Evolutionary conservation across 2,113 vertebrate species (phyloP).

Genomic region (Oncorhynchus nerka): DNA sequence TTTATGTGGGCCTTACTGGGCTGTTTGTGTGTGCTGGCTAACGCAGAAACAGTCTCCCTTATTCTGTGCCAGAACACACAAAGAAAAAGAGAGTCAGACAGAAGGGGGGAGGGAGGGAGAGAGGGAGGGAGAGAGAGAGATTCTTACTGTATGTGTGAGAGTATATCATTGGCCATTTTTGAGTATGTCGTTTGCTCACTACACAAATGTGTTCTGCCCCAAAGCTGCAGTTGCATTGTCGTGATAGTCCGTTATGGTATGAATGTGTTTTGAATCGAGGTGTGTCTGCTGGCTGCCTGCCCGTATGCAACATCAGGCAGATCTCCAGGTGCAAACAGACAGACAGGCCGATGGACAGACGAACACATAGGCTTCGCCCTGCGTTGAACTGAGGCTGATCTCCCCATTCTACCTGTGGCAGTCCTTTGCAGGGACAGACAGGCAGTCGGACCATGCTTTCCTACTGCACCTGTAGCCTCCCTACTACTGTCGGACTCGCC

Average conservation of each 20-base stretch:
- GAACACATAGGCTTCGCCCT: not conserved
- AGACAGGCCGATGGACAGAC: not conserved
- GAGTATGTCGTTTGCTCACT: not conserved
- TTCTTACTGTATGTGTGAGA: not conserved
- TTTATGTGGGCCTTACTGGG: slow-evolving; percentile 38
- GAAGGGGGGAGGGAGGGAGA: not conserved
- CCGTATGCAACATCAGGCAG: not conserved
- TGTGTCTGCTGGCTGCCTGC: not conserved
- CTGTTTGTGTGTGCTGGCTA: slow-evolving; percentile 34
- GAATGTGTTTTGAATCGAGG: not conserved
- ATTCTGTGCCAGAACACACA: slow-evolving; percentile 42
- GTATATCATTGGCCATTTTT: slow-evolving; percentile 1
- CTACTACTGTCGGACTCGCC: not conserved
- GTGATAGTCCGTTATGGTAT: not conserved
- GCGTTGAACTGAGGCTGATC: not conserved
- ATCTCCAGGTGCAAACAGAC: not conserved
- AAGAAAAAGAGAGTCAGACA: slow-evolving; percentile 16
- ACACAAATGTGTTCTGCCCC: not conserved
- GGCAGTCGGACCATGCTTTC: not conserved
- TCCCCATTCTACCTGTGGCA: not conserved
- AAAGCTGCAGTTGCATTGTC: not conserved
- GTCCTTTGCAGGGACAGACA: not conserved
- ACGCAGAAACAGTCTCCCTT: slow-evolving; percentile 28
- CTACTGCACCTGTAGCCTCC: not conserved
- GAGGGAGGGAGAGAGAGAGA: not conserved